These are phyloP conservation scores for Choloepus hoffmanni DNA, from an alignment of 2,113 vertebrate species.

Conservation along the genomic window DNA sequence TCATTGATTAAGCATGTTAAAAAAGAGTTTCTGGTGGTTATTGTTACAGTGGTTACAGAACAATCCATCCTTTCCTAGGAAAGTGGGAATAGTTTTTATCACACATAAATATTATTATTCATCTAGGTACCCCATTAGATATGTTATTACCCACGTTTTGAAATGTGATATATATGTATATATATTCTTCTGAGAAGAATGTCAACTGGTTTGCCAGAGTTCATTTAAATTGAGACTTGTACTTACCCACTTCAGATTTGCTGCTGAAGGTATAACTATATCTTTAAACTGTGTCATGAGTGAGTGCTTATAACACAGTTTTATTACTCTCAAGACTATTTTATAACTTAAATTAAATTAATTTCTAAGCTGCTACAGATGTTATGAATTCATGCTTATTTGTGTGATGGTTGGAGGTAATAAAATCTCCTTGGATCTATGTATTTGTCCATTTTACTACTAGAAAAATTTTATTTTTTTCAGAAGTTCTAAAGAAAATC, in stretches of 20 bases:
- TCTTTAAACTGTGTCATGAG: not conserved
- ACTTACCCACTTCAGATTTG: not conserved
- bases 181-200: not conserved
- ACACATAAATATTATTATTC: not conserved
- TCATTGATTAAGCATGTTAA: not conserved
- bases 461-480: not conserved
- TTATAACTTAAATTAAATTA: not conserved
- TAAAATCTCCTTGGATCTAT: not conserved
- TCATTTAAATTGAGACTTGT: not conserved
- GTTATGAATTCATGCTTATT: not conserved
- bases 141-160: not conserved
- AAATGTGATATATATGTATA: not conserved
- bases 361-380: not conserved
- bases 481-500: not conserved
- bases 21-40: not conserved
- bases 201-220: not conserved
- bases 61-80: not conserved
- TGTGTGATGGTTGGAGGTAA: not conserved
- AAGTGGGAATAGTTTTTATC: not conserved
- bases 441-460: not conserved
- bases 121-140: not conserved
- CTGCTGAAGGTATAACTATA: not conserved
- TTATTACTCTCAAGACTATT: not conserved
- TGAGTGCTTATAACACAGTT: not conserved
- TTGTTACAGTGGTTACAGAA: not conserved